These are phyloP conservation scores for Pectinophora gossypiella DNA, from an alignment of 1,140 invertebrate genomes.

Conservation along the genomic window DNA sequence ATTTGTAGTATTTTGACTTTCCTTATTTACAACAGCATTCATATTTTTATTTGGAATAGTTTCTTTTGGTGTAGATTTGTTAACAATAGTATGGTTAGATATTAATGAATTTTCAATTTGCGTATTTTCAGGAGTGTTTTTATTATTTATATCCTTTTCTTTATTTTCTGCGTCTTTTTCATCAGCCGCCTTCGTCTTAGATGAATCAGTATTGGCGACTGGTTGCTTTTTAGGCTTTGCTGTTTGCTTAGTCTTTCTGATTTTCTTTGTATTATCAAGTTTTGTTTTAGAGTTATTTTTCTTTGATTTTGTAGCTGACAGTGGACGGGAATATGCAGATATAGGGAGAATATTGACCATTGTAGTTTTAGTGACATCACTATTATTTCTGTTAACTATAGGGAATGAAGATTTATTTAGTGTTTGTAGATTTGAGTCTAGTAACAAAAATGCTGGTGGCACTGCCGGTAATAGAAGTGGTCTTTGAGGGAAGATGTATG, in stretches of 20 bases:
- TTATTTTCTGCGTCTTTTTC: background rate
- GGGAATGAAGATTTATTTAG: conserved; percentile 45
- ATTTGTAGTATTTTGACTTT: too few relatives aligned
- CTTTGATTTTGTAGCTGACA: conserved; percentile 56
- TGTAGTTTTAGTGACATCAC: conserved; percentile 75
- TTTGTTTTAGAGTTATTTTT: conserved; percentile 55
- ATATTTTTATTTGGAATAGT: too few relatives aligned
- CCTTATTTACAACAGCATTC: too few relatives aligned
- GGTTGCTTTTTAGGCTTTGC: conserved; percentile 5
- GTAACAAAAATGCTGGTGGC: conserved; percentile 55
- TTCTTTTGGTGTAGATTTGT: too few relatives aligned
- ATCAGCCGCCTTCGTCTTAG: background rate
- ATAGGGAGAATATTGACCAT: conserved; percentile 84
- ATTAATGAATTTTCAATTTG: too few relatives aligned
- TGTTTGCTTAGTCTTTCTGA: conserved; percentile 19
- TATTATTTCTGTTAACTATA: conserved; percentile 47
- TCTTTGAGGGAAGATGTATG: conserved; percentile 63
- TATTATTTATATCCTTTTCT: background rate
- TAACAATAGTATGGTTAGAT: too few relatives aligned
- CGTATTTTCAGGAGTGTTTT: background rate
- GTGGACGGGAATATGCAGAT: conserved; percentile 76
- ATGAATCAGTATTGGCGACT: background rate
- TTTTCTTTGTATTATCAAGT: conserved; percentile 32
- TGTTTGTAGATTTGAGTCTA: conserved; percentile 54
- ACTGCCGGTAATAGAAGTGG: conserved; percentile 57